Base-by-base conservation (phyloP, 2,888 invertebrate species). In the Corbicula japonica region DNA sequence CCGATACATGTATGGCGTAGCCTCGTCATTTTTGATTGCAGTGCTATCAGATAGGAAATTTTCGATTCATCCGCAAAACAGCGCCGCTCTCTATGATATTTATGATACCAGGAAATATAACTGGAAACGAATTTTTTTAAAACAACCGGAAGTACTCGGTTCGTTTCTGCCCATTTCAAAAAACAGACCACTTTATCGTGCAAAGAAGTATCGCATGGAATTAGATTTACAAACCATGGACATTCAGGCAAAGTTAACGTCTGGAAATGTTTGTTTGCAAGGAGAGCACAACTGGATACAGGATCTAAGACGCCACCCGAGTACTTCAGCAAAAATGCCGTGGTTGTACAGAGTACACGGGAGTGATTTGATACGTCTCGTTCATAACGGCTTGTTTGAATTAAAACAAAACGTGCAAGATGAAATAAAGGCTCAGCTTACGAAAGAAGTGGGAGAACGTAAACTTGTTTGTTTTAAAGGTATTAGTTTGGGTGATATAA, bases 231-330 rank as follows among this genome's bases (percentile, higher is more conserved):
- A n/a, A n/a, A n/a, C n/a, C n/a, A n/a, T n/a, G n/a, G n/a, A n/a
- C n/a, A n/a, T n/a, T n/a, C n/a, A n/a, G n/a, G n/a, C n/a, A n/a
- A n/a, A n/a, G n/a, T n/a, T n/a, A n/a, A n/a, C n/a, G n/a, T n/a
- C n/a, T n/a, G n/a, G n/a, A n/a, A n/a, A n/a, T n/a, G n/a, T n/a
- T n/a, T n/a, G n/a, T n/a, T n/a, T n/a, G n/a, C n/a, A n/a, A n/a
- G 63, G 63, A 15, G 48, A 63, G 10, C 32, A 63, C 18, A 50
- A 63, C 26, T 63, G 63, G 63, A 50, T 63, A 35, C 50, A 35
- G 18, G 63, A 63, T 26, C 18, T 63, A 30, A 48, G 63, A 18
- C 28, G 63, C 1, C 48, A 63, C 26, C 50, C 30, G 1, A 34
- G 32, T 2, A 35, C 63, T 8, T 21, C n/a, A 5, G 15, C 15